Evolutionary conservation across 2,113 vertebrate species (phyloP).

Genomic region (Barbus barbus): DNA sequence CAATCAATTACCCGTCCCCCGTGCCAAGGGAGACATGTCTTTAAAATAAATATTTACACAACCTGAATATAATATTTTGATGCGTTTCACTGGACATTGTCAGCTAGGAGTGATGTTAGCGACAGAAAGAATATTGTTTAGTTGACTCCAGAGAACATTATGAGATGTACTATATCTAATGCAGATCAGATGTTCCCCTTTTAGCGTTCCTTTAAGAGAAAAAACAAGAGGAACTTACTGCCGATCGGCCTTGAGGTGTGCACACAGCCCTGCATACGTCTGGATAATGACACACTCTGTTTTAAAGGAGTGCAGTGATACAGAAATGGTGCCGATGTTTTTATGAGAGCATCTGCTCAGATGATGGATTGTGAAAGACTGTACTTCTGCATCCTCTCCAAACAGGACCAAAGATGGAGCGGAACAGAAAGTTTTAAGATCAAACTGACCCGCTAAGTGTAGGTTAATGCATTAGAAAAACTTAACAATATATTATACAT

Average conservation of each 20-base stretch:
- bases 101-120: background rate
- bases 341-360: conserved; percentile 43
- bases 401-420: conserved; percentile 32
- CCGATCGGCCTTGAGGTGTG: conserved; percentile 27
- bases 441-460: background rate
- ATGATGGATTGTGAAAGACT: conserved; percentile 48
- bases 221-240: background rate
- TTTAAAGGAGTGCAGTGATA: conserved; percentile 58
- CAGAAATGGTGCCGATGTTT: conserved; percentile 32
- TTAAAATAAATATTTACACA: conserved; percentile 25
- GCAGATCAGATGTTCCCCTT: background rate
- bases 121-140: conserved; percentile 7
- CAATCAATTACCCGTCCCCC: conserved; percentile 14
- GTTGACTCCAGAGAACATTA: conserved; percentile 16
- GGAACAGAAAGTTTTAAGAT: background rate
- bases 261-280: conserved; percentile 31
- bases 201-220: conserved; percentile 1
- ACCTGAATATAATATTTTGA: conserved; percentile 32
- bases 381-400: background rate
- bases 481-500: background rate
- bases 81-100: conserved; percentile 17
- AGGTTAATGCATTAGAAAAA: background rate
- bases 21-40: background rate
- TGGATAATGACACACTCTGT: conserved; percentile 37
- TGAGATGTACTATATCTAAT: conserved; percentile 3